Evolutionary conservation across 2,888 invertebrate species (phyloP).

Genomic region (Hydrotaea cyrtoneurina): DNA sequence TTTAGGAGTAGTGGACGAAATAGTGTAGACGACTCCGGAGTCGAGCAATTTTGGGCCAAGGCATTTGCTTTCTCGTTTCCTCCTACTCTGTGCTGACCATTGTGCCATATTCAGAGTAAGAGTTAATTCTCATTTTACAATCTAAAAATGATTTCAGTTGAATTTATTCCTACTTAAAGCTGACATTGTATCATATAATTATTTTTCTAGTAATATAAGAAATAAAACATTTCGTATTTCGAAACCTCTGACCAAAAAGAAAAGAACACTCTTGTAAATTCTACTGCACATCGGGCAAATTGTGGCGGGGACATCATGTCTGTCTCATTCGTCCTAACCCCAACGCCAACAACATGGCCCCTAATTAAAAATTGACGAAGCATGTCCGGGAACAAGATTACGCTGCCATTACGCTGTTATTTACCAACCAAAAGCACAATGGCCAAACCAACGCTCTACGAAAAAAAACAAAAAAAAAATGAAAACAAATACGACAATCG

Average conservation of each 20-base stretch:
- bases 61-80: too few relatives aligned
- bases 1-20: too few relatives aligned
- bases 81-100: too few relatives aligned
- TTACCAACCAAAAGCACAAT: conserved; percentile 29
- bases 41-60: too few relatives aligned
- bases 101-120: too few relatives aligned
- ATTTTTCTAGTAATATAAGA: too few relatives aligned
- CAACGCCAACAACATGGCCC: conserved; percentile 47
- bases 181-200: too few relatives aligned
- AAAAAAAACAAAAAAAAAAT: background rate
- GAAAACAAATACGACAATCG: conserved; percentile 11
- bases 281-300: conserved; percentile 51
- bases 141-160: too few relatives aligned
- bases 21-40: too few relatives aligned
- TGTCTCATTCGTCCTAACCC: background rate
- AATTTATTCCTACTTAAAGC: too few relatives aligned
- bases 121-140: too few relatives aligned
- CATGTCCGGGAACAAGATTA: conserved; percentile 66
- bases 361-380: conserved; percentile 71
- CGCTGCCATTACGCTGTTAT: conserved; percentile 40
- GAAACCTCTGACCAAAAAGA: background rate
- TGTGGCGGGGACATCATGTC: background rate
- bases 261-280: conserved; percentile 6
- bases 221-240: background rate
- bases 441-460: conserved; percentile 9